Conservation (phyloP, 2,797 vertebrate genomes). For the Pyrrhura leucotis region DNA sequence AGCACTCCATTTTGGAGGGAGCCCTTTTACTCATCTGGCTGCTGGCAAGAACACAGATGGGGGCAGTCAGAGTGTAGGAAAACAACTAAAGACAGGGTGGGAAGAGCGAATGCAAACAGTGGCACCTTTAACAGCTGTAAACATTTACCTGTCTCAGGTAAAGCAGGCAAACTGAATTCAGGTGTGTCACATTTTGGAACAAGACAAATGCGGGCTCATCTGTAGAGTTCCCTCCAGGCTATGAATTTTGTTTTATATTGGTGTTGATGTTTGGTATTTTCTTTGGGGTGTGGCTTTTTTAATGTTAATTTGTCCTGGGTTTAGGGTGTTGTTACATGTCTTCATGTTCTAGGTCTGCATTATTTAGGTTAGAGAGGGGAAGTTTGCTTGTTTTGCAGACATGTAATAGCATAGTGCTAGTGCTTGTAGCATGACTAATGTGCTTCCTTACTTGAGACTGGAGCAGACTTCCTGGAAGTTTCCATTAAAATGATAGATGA, state of each 20-base stretch:
- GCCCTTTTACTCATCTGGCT: rapidly evolving
- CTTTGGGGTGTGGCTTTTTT: neutral
- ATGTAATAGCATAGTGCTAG: rapidly evolving
- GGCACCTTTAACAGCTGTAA: neutral
- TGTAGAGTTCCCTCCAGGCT: neutral
- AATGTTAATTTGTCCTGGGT: neutral
- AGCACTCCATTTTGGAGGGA: neutral
- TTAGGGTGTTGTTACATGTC: neutral
- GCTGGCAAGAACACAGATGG: neutral
- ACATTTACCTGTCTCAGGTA: neutral
- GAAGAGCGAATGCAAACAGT: neutral
- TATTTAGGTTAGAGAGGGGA: neutral
- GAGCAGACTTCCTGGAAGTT: neutral
- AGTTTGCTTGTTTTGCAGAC: neutral
- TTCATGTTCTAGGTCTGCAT: neutral
- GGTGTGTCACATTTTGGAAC: neutral
- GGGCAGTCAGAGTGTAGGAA: neutral
- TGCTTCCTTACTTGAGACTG: neutral
- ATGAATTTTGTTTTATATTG: neutral
- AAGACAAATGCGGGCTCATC: rapidly evolving
- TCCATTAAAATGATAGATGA: neutral
- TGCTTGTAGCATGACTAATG: neutral
- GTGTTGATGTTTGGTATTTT: neutral
- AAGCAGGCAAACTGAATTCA: neutral
- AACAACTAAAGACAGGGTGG: neutral